These are phyloP conservation scores for Heterotilapia buettikoferi DNA, from an alignment of 2,113 vertebrate genomes.

Conservation along the genomic window DNA sequence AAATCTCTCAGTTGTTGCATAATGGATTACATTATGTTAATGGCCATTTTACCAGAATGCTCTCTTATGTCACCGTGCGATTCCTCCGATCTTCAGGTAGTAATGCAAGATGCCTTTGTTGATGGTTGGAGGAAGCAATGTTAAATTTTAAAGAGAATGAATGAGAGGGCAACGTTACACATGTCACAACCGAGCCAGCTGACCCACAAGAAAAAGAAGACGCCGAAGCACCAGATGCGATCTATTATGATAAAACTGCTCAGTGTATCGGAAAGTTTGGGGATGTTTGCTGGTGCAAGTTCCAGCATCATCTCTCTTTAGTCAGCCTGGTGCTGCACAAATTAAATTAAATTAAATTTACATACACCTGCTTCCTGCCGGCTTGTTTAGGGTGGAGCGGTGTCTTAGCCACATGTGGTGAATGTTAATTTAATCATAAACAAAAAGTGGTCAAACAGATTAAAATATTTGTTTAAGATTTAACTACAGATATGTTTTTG, in stretches of 20 bases:
- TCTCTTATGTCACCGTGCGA: slow-evolving; percentile 31
- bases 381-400: not conserved
- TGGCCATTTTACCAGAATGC: slow-evolving; percentile 3
- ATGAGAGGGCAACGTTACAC: slow-evolving; percentile 12
- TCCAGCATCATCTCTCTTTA: not conserved
- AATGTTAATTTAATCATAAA: not conserved
- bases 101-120: slow-evolving; percentile 49
- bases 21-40: slow-evolving; percentile 50
- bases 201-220: not conserved
- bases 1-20: slow-evolving; percentile 4
- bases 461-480: not conserved
- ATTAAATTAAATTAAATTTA: not conserved
- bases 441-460: not conserved
- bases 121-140: slow-evolving; percentile 45
- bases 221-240: not conserved
- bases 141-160: slow-evolving; percentile 63
- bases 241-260: not conserved
- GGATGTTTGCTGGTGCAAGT: not conserved
- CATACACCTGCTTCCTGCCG: not conserved
- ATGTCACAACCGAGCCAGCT: not conserved
- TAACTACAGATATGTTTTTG: not conserved
- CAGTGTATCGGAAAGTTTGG: not conserved
- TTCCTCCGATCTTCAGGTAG: slow-evolving; percentile 4
- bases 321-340: not conserved
- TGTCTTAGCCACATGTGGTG: not conserved